These are phyloP conservation scores for Lordiphosa clarofinis DNA, from an alignment of 1,140 invertebrate genomes.

Conservation along the genomic window DNA sequence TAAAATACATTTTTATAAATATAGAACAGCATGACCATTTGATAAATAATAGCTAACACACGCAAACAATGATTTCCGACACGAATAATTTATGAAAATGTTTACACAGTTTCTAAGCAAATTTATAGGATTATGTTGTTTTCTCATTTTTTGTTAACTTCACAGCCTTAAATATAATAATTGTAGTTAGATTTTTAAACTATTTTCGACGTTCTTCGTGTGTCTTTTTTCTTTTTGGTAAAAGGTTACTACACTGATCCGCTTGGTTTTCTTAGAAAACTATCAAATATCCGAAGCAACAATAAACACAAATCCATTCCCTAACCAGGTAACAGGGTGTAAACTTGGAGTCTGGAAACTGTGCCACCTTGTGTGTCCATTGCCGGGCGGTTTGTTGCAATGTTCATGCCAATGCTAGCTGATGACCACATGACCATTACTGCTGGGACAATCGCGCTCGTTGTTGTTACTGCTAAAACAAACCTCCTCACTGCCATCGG, in stretches of 20 bases:
- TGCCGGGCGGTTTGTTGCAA: slow-evolving; percentile 35
- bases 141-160: slow-evolving; percentile 48
- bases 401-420: slow-evolving; percentile 60
- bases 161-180: slow-evolving; percentile 58
- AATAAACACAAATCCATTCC: slow-evolving; percentile 26
- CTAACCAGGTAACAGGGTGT: slow-evolving; percentile 6
- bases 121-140: slow-evolving; percentile 33
- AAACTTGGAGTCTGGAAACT: not conserved
- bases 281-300: slow-evolving; percentile 44
- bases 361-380: slow-evolving; percentile 28
- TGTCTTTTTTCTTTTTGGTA: slow-evolving; percentile 51
- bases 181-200: slow-evolving; percentile 24
- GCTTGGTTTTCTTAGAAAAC: slow-evolving; percentile 35
- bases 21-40: slow-evolving; percentile 2
- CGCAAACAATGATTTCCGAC: slow-evolving; percentile 14
- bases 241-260: slow-evolving; percentile 56
- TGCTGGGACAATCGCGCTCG: slow-evolving; percentile 51
- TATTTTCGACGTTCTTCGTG: slow-evolving; percentile 12
- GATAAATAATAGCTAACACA: slow-evolving; percentile 20
- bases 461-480: slow-evolving; percentile 67
- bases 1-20: slow-evolving; percentile 33
- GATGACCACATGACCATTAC: slow-evolving; percentile 56
- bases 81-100: slow-evolving; percentile 6
- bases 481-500: slow-evolving; percentile 67
- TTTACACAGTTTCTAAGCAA: slow-evolving; percentile 21